Evolutionary conservation across 2,888 invertebrate genomes (phyloP).

Genomic region (Linyphia triangularis): DNA sequence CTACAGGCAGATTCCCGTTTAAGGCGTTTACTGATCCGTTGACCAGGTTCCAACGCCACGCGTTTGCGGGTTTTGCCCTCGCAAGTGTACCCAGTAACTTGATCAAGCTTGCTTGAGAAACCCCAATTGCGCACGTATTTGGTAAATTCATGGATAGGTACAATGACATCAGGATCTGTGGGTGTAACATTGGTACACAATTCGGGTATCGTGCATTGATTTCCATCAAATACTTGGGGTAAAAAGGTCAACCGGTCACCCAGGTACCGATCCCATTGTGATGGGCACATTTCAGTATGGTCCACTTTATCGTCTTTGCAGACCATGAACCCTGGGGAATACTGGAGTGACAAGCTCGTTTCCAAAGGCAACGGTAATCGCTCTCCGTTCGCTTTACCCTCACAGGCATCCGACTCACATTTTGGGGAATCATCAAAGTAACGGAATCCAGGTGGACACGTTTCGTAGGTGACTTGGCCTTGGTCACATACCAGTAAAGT

Average conservation of each 20-base stretch:
- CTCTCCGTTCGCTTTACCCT: background rate
- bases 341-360: background rate
- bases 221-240: background rate
- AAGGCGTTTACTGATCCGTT: background rate
- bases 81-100: background rate
- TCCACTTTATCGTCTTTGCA: background rate
- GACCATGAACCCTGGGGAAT: background rate
- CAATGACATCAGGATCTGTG: background rate
- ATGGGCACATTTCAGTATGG: no score
- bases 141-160: background rate
- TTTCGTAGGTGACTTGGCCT: background rate
- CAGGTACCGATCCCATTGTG: background rate
- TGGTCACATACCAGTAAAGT: background rate
- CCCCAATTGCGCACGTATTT: slow-evolving; percentile 12
- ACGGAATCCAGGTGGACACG: background rate
- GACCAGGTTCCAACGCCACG: background rate
- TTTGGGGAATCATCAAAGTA: background rate
- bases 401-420: background rate
- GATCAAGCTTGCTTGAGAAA: background rate
- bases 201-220: background rate
- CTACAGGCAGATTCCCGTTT: slow-evolving; percentile 11
- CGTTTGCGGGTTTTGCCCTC: background rate
- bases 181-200: slow-evolving; percentile 6
- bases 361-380: no score
- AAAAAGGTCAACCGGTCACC: background rate